Evolutionary conservation across 2,888 invertebrate species (phyloP), one percentile per base, ranked within the genome.

Genomic region (Cordilura impudica): DNA sequence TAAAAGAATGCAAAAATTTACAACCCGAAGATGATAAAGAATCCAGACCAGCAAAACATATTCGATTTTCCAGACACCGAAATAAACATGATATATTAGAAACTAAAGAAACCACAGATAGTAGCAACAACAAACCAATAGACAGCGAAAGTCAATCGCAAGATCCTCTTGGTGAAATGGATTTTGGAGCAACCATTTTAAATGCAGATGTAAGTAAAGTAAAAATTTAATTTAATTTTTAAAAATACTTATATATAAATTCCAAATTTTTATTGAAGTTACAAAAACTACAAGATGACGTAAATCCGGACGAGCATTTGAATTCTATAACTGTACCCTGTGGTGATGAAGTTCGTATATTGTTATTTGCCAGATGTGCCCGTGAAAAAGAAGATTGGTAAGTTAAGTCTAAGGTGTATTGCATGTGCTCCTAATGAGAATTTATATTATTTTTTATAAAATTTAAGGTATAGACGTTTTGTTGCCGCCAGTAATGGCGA

Each of bases 361-460:
- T 90, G 58, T 73, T 90, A 6, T 90, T 90, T 76, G 85, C 90
- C 0, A 86, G 90, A 26, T 86, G 86, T 31, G 88, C 89, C 78
- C 86, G 90, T 14, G 90, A 90, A 78, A 90, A 90, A 66, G 90
- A 90, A 78, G 90, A 90, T 78, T 90, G 90, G 90, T 85, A 81
- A 35, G 1, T n/a, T 5, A 18, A 31, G 14, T n/a, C 4, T 18
- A 19, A 61, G n/a, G 4, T 26, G 26, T 26, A 4, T 26, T 26
- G 6, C 3, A 54, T 26, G 7, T 29, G 3, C n/a, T 14, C 0
- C 16, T 39, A 66, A 23, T 14, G 16, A 31, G n/a, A 51, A 23
- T 35, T 60, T 47, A 2, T 60, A 29, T 39, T 21, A 51, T 39
- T 35, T 60, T 47, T 1, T 60, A 29, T 39, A 7, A 2, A 2